Conservation (phyloP, 2,113 vertebrate species). For the Xenopus borealis region DNA sequence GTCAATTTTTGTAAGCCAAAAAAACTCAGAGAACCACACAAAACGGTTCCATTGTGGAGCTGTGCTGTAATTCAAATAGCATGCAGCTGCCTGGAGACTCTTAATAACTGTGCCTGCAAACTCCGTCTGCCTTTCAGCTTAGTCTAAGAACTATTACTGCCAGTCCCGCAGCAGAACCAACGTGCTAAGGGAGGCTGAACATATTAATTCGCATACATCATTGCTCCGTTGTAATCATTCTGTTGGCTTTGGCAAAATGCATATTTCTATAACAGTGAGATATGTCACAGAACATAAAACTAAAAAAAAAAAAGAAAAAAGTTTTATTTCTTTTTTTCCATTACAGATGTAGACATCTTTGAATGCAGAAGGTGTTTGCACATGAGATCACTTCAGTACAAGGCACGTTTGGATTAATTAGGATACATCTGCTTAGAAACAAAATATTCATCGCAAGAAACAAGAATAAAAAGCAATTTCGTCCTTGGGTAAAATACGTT, state of each 20-base stretch:
- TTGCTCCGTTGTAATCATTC: constrained; percentile 53
- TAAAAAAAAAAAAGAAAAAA: constrained; percentile 57
- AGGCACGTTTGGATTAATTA: background rate
- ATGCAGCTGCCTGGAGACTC: constrained; percentile 14
- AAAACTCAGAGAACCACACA: constrained; percentile 37
- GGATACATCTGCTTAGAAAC: background rate
- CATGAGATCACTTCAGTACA: constrained; percentile 6
- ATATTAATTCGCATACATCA: constrained; percentile 61
- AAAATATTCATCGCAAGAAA: no score
- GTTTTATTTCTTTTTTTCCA: constrained; percentile 51
- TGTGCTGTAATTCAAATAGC: constrained; percentile 20
- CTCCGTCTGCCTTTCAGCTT: constrained; percentile 25
- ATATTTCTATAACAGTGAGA: constrained; percentile 62
- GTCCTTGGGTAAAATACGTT: no score
- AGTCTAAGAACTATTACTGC: constrained; percentile 53
- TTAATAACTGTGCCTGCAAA: constrained; percentile 22
- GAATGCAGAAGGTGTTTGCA: background rate
- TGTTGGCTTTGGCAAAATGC: constrained; percentile 69
- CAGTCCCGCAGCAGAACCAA: constrained; percentile 46
- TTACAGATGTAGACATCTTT: constrained; percentile 56
- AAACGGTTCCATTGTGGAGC: constrained; percentile 43
- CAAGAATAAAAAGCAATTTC: no score
- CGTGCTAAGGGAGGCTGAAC: constrained; percentile 41
- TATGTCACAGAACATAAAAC: constrained; percentile 57
- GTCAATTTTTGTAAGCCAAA: constrained; percentile 35